Evolutionary conservation across 2,113 vertebrate species (phyloP).

Genomic region (Cyprinus carpio): DNA sequence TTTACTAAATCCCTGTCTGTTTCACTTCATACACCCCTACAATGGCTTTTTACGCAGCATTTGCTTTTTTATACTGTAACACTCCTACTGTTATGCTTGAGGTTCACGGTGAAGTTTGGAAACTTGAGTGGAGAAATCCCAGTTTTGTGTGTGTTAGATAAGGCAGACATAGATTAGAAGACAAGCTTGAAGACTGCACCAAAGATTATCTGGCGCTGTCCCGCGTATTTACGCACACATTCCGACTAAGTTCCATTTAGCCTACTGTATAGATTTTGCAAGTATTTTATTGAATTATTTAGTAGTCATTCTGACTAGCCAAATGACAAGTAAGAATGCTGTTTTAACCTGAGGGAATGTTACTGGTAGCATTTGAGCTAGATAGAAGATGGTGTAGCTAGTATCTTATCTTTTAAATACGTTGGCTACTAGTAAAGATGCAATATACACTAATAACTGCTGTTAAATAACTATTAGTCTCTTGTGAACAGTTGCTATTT

Average conservation of each 20-base stretch:
- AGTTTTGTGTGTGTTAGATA: neutral
- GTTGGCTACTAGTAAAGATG: neutral
- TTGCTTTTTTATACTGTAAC: neutral
- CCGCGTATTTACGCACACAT: constrained; percentile 24
- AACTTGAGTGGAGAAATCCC: constrained; percentile 41
- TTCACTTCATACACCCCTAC: neutral
- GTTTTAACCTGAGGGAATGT: neutral
- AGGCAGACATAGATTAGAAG: constrained; percentile 24
- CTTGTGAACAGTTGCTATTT: neutral
- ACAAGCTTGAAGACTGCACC: constrained; percentile 33
- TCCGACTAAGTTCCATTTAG: constrained; percentile 35
- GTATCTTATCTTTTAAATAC: neutral
- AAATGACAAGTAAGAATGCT: neutral
- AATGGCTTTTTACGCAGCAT: constrained; percentile 1
- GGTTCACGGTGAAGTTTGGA: constrained; percentile 25
- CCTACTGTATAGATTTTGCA: neutral
- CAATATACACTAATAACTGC: neutral
- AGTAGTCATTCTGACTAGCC: neutral
- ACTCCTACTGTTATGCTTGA: neutral
- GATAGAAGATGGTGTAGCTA: neutral
- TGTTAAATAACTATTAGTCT: too few species aligned
- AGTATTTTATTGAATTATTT: neutral
- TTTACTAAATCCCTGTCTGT: neutral
- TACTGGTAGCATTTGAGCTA: neutral
- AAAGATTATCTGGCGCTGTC: constrained; percentile 54